phyloP scores from a whole-genome alignment of 2,797 vertebrate genomes.

The Malacoraja senta region DNA sequence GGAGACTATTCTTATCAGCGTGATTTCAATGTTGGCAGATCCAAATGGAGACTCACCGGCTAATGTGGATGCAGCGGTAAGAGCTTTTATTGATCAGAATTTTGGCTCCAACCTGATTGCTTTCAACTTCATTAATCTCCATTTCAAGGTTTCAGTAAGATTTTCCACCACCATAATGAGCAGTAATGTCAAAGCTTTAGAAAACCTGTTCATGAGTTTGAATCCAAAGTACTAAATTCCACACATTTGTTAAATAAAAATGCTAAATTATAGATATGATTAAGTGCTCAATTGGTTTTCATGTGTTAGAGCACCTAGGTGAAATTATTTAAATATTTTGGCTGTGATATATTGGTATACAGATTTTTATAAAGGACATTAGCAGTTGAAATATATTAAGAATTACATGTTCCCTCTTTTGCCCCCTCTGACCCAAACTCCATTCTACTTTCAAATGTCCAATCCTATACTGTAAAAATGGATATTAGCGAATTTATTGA shows the following conservation, averaged over 20 bases:
- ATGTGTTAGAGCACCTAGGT: not conserved
- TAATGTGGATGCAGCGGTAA: conserved; percentile 96
- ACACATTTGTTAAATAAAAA: not conserved
- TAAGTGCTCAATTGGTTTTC: not conserved
- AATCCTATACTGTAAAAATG: too few relatives aligned
- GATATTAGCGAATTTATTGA: too few relatives aligned
- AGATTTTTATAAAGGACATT: not conserved
- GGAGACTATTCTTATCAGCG: conserved; percentile 99
- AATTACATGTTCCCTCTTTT: not conserved
- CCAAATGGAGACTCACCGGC: conserved; percentile 97
- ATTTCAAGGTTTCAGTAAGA: not conserved
- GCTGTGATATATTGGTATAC: not conserved
- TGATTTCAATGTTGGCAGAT: conserved; percentile 99
- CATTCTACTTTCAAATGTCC: too few relatives aligned
- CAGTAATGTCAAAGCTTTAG: not conserved
- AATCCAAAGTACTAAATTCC: not conserved
- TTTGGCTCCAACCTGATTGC: not conserved
- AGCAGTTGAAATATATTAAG: not conserved
- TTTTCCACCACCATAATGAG: not conserved
- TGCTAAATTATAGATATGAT: too few relatives aligned
- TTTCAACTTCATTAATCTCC: too few relatives aligned
- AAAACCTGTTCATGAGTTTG: not conserved
- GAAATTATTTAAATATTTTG: not conserved
- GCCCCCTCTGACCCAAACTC: too few relatives aligned
- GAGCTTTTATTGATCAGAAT: conserved; percentile 43